phyloP scores from a whole-genome alignment of 2,797 vertebrate species.

The Phataginus tetradactyla region DNA sequence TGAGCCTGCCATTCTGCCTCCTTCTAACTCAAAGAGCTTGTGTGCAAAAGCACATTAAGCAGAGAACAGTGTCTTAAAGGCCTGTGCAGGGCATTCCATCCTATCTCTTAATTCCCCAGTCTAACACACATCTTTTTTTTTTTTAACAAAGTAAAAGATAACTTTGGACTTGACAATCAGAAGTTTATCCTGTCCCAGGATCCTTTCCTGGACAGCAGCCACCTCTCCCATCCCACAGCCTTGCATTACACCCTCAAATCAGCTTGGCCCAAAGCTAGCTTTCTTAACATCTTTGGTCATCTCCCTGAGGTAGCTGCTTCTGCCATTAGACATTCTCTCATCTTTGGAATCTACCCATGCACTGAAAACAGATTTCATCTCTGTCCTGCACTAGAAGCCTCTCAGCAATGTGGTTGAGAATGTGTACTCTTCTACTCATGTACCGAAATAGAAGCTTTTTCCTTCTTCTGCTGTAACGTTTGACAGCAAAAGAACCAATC shows the following conservation, averaged over 20 bases:
- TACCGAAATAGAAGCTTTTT: background rate
- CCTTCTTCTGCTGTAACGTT: background rate
- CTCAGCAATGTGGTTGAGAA: background rate
- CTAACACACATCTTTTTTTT: slow-evolving; percentile 3
- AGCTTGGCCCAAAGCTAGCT: background rate
- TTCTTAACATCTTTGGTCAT: background rate
- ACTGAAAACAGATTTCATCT: background rate
- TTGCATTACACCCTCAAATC: background rate
- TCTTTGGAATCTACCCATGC: background rate
- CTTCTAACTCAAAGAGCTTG: slow-evolving; percentile 5
- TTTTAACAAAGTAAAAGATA: slow-evolving; percentile 31
- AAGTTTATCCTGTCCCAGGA: slow-evolving; percentile 13
- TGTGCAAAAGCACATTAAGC: background rate
- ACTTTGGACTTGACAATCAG: background rate
- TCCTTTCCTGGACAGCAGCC: background rate
- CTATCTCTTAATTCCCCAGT: background rate
- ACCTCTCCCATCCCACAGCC: background rate
- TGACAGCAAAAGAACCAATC: slow-evolving; percentile 17
- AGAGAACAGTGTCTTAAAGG: background rate
- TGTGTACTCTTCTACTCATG: background rate
- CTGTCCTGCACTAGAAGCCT: background rate
- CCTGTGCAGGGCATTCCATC: background rate
- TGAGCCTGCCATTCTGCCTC: background rate
- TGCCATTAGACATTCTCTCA: background rate
- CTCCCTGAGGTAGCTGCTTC: background rate